phyloP scores from a whole-genome alignment of 2,113 vertebrate species.

The Chloebia gouldiae region DNA sequence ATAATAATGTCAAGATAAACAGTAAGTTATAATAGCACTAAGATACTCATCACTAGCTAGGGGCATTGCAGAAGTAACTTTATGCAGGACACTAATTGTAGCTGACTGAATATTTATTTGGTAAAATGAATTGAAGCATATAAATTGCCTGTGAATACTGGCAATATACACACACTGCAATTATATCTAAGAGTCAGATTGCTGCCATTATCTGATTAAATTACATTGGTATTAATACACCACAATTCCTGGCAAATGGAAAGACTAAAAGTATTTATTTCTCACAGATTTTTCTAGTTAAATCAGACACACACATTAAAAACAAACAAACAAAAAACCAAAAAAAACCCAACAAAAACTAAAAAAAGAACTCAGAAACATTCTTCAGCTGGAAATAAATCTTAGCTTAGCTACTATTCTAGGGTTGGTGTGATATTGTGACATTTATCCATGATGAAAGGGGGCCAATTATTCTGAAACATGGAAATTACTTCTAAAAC shows the following conservation, averaged over 20 bases:
- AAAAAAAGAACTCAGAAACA: not conserved
- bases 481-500: not conserved
- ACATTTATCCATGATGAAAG: not conserved
- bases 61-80: not conserved
- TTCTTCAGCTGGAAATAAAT: not conserved
- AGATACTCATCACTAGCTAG: not conserved
- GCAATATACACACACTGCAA: not conserved
- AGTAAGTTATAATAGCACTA: not conserved
- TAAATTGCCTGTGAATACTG: not conserved
- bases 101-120: not conserved
- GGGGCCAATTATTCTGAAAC: not conserved
- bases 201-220: not conserved
- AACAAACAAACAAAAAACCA: not conserved
- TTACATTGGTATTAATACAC: not conserved
- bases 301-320: not conserved
- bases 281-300: not conserved
- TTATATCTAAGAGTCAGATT: not conserved
- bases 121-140: not conserved
- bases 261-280: not conserved
- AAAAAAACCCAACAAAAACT: not conserved
- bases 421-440: not conserved
- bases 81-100: not conserved
- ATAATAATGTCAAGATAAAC: not conserved
- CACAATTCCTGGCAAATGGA: not conserved
- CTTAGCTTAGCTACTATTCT: not conserved